Evolutionary conservation across 2,113 vertebrate genomes (phyloP).

Genomic region (Catharus minimus): DNA sequence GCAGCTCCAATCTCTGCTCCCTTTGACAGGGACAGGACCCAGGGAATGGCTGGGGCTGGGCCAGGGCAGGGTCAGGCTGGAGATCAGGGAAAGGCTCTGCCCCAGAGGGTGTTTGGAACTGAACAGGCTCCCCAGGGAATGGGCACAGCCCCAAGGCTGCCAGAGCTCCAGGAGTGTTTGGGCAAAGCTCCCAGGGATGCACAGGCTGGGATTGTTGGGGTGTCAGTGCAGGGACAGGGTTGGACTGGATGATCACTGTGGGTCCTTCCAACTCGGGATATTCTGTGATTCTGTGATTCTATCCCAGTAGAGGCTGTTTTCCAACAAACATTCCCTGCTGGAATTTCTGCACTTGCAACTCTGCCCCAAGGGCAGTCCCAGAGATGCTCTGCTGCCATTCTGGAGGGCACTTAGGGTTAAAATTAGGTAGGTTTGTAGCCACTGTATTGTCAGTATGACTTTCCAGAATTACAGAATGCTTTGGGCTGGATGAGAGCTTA

Average conservation of each 20-base stretch:
- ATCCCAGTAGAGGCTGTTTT: background rate
- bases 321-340: background rate
- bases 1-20: background rate
- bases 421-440: background rate
- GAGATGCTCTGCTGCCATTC: background rate
- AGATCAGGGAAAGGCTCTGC: too few relatives aligned
- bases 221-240: fast-evolving
- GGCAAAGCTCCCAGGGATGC: fast-evolving
- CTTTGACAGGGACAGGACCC: too few relatives aligned
- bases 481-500: background rate
- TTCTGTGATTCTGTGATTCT: background rate
- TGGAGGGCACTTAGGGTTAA: background rate
- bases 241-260: background rate
- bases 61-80: too few relatives aligned
- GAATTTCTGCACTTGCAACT: background rate
- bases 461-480: background rate
- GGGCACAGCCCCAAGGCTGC: too few relatives aligned
- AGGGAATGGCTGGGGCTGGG: too few relatives aligned
- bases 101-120: background rate
- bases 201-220: background rate
- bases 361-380: background rate
- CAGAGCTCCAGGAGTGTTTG: background rate
- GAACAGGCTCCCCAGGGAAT: too few relatives aligned
- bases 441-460: background rate
- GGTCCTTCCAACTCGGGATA: background rate